Conservation (phyloP, 2,797 vertebrate species). For the Megaceryle alcyon region DNA sequence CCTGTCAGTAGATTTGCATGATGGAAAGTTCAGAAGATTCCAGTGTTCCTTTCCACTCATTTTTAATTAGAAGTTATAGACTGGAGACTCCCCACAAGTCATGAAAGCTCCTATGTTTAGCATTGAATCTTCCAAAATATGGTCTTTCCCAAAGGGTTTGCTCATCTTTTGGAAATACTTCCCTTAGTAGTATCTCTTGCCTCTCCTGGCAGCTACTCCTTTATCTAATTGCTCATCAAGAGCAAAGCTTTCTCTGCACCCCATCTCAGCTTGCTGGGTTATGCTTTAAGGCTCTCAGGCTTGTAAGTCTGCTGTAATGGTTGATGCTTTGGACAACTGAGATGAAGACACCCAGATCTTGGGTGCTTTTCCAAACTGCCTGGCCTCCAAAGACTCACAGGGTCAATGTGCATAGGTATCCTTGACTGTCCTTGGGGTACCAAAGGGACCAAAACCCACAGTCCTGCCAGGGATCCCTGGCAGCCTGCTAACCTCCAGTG, state of each 20-base stretch:
- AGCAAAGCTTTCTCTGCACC: neutral
- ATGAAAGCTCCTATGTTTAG: neutral
- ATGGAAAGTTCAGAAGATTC: neutral
- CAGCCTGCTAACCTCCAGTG: neutral
- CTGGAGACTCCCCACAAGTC: neutral
- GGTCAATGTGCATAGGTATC: fast-evolving
- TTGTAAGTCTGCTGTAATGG: neutral
- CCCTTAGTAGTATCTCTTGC: neutral
- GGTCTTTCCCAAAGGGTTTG: neutral
- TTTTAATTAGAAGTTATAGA: conserved; percentile 17
- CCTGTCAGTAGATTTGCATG: neutral
- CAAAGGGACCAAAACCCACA: neutral
- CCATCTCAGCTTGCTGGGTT: neutral
- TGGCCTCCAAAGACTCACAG: neutral
- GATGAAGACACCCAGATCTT: neutral
- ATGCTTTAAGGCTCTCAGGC: neutral
- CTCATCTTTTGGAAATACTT: conserved; percentile 29
- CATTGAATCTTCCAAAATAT: neutral
- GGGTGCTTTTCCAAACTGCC: neutral
- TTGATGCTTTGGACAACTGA: neutral
- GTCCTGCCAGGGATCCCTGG: neutral
- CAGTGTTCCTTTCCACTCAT: neutral
- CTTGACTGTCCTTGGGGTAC: neutral
- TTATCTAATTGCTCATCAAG: conserved; percentile 3
- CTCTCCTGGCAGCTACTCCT: conserved; percentile 1